phyloP scores from a whole-genome alignment of 92 coral and sea anemone species.

The Paramuricea clavata region DNA sequence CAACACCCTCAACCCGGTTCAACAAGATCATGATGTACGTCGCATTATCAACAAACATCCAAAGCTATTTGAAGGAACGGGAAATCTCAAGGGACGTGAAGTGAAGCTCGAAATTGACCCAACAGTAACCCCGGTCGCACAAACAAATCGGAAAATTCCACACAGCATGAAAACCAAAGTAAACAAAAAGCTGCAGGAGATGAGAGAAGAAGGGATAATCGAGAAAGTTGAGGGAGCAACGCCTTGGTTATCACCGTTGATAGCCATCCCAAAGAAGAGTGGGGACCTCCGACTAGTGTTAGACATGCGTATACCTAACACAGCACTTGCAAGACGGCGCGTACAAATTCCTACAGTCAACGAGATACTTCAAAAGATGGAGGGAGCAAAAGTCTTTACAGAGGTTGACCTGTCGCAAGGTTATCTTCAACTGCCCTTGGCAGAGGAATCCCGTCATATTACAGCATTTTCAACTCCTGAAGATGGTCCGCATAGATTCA shows the following conservation, averaged over 20 bases:
- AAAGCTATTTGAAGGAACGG: conserved; percentile 58
- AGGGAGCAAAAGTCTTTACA: conserved; percentile 59
- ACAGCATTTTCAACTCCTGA: conserved; percentile 60
- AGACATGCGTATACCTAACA: conserved; percentile 65
- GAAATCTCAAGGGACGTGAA: conserved; percentile 57
- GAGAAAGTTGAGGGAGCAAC: conserved; percentile 62
- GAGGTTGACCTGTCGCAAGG: conserved; percentile 59
- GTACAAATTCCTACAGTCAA: conserved; percentile 70
- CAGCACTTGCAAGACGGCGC: conserved; percentile 50
- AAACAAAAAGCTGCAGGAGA: conserved; percentile 56
- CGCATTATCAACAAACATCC: conserved; percentile 44
- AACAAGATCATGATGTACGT: conserved; percentile 27
- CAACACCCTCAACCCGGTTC: conserved; percentile 30
- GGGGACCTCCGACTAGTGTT: conserved; percentile 67
- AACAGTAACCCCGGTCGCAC: conserved; percentile 64
- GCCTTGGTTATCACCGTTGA: conserved; percentile 66
- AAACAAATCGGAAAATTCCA: conserved; percentile 47
- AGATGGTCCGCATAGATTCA: conserved; percentile 59
- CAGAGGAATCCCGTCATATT: conserved; percentile 71
- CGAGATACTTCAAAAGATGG: conserved; percentile 61
- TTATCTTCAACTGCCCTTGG: conserved; percentile 54
- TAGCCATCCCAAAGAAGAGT: conserved; percentile 59
- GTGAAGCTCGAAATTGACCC: conserved; percentile 65
- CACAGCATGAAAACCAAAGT: conserved; percentile 65
- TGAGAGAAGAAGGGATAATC: conserved; percentile 50